Base-by-base conservation (phyloP, 2,797 vertebrate genomes). In the Sphenopsis melanotis region DNA sequence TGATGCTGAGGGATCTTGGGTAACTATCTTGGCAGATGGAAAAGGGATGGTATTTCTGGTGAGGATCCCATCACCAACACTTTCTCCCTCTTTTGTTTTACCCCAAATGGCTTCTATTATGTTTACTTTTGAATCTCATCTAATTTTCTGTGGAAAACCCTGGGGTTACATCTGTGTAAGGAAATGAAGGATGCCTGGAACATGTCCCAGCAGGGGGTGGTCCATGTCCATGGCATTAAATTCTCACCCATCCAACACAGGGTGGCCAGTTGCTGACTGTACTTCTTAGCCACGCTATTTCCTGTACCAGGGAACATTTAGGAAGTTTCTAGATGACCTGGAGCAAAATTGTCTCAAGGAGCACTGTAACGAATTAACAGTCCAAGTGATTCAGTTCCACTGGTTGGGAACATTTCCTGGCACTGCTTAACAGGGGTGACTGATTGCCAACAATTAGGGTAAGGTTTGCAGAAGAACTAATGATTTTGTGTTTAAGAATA, bases 291-390 rank as follows among this genome's bases (percentile, higher is more conserved):
- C 18, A 69, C 53, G 13, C 24, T 69, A 2, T 49, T 18, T 84
- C 32, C 27, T 61, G 34, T 60, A 56, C 9, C 13, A 26, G 14
- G 29, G 9, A 88, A 53, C 80, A 60, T 49, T 6, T 90, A 60
- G 21, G 15, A 88, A 34, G 12, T 13, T 95, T 27, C 60, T 60
- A 52, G 61, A 23, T 49, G 19, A 57, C 13, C 8, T 68, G 18
- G 26, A 64, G 21, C 23, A 53, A 78, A 95, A 60, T 21, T 22
- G 2, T 52, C 32, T 23, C 50, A 68, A 65, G 50, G 72, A 66
- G 6, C 23, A 44, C 0, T 0, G 21, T 41, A 50, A 63, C 0
- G 0, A 44, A 49, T 64, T 46, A 77, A 27, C 26, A 71, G 61
- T 49, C 30, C 39, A 52, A 69, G 37, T 22, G 15, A 36, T 87